Evolutionary conservation across 1,140 invertebrate species (phyloP).

Genomic region (Bombus pascuorum): DNA sequence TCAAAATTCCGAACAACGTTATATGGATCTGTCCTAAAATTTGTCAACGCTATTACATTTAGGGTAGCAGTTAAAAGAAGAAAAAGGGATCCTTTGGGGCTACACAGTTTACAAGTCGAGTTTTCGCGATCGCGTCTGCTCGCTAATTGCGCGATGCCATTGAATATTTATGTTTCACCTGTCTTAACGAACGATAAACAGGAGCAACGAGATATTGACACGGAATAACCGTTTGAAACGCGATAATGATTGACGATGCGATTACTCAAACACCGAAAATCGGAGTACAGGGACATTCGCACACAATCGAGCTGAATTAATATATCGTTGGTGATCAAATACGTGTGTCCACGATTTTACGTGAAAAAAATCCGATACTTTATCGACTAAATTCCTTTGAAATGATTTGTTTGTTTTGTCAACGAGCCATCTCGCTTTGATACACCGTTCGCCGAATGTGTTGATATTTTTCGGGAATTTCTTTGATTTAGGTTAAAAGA

Average conservation of each 20-base stretch:
- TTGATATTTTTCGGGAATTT: neutral
- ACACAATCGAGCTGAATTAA: neutral
- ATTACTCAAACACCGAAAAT: conserved; percentile 32
- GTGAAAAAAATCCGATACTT: neutral
- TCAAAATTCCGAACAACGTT: no score
- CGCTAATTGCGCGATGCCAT: conserved; percentile 12
- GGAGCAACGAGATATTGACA: conserved; percentile 8
- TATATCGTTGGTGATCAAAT: neutral
- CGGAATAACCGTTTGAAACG: conserved; percentile 33
- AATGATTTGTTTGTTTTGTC: neutral
- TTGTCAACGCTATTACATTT: neutral
- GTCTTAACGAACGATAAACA: conserved; percentile 31
- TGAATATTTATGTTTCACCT: conserved; percentile 36
- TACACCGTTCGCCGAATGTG: neutral
- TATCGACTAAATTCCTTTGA: neutral
- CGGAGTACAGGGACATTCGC: neutral
- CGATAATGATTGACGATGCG: conserved; percentile 31
- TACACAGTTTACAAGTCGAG: neutral
- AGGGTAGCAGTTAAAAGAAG: no score
- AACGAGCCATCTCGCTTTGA: neutral
- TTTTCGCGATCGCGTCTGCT: neutral
- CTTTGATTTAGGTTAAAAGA: neutral
- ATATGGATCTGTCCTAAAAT: no score
- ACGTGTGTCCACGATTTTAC: neutral
- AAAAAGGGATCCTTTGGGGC: neutral